Evolutionary conservation across 2,113 vertebrate species (phyloP), one percentile per base, ranked within the genome.

Genomic region (Upupa epops): DNA sequence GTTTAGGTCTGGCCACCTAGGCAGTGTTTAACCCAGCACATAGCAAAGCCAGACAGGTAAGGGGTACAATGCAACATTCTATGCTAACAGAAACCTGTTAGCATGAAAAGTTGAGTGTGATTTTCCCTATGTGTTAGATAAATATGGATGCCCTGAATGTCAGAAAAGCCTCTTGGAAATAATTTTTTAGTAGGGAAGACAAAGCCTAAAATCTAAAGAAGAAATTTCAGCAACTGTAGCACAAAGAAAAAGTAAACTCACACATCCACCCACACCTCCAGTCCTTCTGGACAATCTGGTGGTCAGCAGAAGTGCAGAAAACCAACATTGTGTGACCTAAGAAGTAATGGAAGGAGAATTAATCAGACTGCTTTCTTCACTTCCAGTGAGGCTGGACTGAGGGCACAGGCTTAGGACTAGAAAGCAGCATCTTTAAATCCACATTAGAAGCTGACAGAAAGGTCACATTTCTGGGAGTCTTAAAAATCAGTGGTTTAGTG

Each of bases 401-500:
- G 17, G 42, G 37, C 29, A 63, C 13, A 49, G 36, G 21, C 9
- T 84, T 60, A 75, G 31, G 31, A 65, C 46, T 69, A 73, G 63
- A 70, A 3, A 84, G 28, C 22, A 69, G 42, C 66, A 42, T 64
- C 46, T 89, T 59, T 13, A 69, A 65, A 86, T 79, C 11, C 46
- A 82, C 5, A 51, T 68, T 37, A 76, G 70, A 79, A 74, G 64
- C 7, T 90, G 59, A 45, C 25, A 86, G 78, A 90, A 94, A 92
- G 55, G 48, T 75, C 45, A 61, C 32, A 76, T 31, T 73, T 94
- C 72, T 91, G 77, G 93, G 65, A 42, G 18, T 76, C 21, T 37
- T 81, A 69, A 90, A 94, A 91, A 88, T 76, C 65, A 76, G 36
- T 76, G 75, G 82, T 34, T 88, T 87, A 81, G 58, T 90, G 51